Conservation (phyloP, 2,797 vertebrate genomes). For the Miichthys miiuy region DNA sequence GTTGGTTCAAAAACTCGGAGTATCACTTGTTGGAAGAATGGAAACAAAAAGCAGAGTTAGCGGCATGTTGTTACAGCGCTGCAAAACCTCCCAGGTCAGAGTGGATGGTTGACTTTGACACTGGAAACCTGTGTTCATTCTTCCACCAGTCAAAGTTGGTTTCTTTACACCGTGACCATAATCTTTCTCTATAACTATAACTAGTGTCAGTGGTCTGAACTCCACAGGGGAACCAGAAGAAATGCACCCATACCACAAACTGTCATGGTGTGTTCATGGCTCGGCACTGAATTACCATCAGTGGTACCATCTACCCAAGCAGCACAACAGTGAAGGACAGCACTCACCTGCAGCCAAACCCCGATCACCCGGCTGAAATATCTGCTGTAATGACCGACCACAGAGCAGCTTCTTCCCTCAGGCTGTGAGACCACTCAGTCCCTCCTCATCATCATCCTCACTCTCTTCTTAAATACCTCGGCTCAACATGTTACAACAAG, state of each 20-base stretch:
- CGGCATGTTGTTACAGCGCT: neutral
- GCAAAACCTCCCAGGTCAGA: neutral
- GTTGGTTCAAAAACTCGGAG: neutral
- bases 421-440: neutral
- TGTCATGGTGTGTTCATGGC: neutral
- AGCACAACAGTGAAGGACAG: neutral
- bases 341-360: neutral
- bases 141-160: neutral
- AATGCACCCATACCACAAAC: slow-evolving; percentile 2
- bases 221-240: neutral
- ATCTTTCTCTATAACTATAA: neutral
- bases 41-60: neutral
- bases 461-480: neutral
- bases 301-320: neutral
- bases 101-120: neutral
- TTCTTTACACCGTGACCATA: neutral
- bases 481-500: neutral
- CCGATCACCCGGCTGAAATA: no score
- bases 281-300: neutral
- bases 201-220: neutral
- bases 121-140: neutral
- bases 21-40: neutral
- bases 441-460: neutral
- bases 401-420: slow-evolving; percentile 7
- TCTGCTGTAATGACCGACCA: neutral